Percentiles rank a stretch among this genome's conserved stretches.
Conservation (phyloP, 1,140 invertebrate genomes). For the Meloidogyne hapla region DNA sequence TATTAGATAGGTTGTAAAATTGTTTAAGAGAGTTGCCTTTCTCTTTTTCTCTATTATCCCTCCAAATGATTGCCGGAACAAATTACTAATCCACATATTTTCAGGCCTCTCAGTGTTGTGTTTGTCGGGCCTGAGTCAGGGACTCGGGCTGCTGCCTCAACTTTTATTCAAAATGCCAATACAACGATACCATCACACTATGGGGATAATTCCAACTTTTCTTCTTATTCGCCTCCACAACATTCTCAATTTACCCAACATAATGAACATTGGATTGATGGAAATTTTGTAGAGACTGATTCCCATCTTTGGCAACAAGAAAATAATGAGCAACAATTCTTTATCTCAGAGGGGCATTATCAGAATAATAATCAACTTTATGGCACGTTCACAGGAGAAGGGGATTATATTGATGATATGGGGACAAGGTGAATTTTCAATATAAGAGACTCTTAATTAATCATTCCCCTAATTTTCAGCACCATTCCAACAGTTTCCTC, state of each 20-base stretch:
- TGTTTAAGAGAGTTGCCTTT: too few relatives aligned
- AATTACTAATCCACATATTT: not conserved
- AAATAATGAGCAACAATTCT: not conserved
- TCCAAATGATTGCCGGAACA: not conserved
- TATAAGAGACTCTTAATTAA: not conserved
- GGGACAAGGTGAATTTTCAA: not conserved
- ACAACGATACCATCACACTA: constrained; percentile 3
- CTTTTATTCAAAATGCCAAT: constrained; percentile 21
- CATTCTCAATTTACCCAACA: constrained; percentile 21
- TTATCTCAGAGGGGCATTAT: not conserved
- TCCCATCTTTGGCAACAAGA: not conserved
- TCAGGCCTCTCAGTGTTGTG: constrained; percentile 44
- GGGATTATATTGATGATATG: not conserved
- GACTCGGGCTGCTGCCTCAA: constrained; percentile 7
- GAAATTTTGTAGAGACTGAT: not conserved
- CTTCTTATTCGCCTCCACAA: constrained; percentile 10
- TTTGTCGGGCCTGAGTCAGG: constrained; percentile 43
- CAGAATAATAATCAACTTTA: not conserved
- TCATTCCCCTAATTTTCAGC: too few relatives aligned
- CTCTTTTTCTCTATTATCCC: too few relatives aligned
- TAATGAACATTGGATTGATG: constrained; percentile 22
- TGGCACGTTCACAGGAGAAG: not conserved
- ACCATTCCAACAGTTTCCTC: constrained; percentile 15
- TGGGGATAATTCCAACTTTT: not conserved
- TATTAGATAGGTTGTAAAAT: too few relatives aligned